Conservation (phyloP, 2,888 invertebrate species). For the Chymomyza caudatula region DNA sequence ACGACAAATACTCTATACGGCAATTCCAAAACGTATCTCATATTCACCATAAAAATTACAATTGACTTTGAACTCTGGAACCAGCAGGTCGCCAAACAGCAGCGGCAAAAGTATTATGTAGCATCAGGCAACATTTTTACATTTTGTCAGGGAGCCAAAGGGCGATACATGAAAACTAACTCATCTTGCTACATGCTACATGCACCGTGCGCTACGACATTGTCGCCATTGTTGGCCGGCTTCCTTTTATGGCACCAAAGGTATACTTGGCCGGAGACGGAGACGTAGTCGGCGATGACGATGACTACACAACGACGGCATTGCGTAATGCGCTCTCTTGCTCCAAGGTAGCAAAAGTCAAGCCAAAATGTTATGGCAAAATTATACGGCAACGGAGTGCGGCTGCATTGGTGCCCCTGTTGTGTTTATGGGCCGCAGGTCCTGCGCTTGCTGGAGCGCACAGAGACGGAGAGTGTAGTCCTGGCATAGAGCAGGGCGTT, state of each 20-base stretch:
- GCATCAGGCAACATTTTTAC: slow-evolving; percentile 21
- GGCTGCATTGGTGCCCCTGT: slow-evolving; percentile 52
- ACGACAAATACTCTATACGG: neutral
- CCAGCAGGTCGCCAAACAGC: slow-evolving; percentile 26
- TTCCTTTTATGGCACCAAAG: slow-evolving; percentile 68
- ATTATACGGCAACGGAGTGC: slow-evolving; percentile 51
- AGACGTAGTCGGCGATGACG: slow-evolving; percentile 17
- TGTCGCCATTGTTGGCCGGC: slow-evolving; percentile 54
- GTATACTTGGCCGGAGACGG: slow-evolving; percentile 42
- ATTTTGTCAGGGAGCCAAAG: slow-evolving; percentile 63
- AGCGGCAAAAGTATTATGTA: slow-evolving; percentile 44
- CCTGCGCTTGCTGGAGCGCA: slow-evolving; percentile 6
- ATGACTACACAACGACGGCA: slow-evolving; percentile 32
- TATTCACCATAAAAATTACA: slow-evolving; percentile 67
- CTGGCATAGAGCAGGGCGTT: slow-evolving; percentile 51
- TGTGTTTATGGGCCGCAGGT: slow-evolving; percentile 66
- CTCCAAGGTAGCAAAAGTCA: slow-evolving; percentile 38
- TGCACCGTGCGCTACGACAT: slow-evolving; percentile 19
- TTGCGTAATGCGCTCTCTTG: slow-evolving; percentile 40
- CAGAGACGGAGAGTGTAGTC: too few species aligned
- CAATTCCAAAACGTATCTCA: slow-evolving; percentile 38
- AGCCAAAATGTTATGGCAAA: slow-evolving; percentile 65
- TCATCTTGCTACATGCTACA: slow-evolving; percentile 32
- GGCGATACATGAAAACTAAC: slow-evolving; percentile 59
- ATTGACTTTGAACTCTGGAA: slow-evolving; percentile 61